phyloP scores from a whole-genome alignment of 92 coral and sea anemone species.

The Porites divaricata region DNA sequence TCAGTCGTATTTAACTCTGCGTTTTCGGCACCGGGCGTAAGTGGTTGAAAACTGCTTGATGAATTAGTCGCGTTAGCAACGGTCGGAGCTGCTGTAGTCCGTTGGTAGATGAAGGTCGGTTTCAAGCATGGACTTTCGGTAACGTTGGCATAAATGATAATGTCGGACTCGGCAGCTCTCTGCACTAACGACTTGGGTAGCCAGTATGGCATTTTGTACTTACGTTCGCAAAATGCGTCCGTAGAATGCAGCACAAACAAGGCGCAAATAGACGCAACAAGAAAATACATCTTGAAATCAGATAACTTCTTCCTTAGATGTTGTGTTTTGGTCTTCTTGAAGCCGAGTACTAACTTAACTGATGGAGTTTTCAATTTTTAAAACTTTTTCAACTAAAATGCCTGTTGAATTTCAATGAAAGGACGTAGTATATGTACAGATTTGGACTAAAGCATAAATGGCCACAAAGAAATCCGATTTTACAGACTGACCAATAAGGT shows the following conservation, averaged over 20 bases:
- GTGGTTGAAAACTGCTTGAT: slow-evolving; percentile 23
- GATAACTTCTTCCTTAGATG: too few relatives aligned
- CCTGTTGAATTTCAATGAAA: neutral
- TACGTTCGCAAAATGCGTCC: slow-evolving; percentile 72
- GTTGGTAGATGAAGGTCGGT: slow-evolving; percentile 38
- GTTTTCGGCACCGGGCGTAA: slow-evolving; percentile 24
- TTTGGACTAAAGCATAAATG: neutral
- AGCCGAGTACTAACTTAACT: too few relatives aligned
- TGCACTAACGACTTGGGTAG: slow-evolving; percentile 45
- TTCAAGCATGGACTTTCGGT: slow-evolving; percentile 78
- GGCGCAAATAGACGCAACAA: neutral
- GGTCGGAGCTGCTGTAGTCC: neutral
- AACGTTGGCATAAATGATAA: slow-evolving; percentile 75
- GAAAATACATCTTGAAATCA: slow-evolving; percentile 10
- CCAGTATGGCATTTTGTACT: slow-evolving; percentile 65
- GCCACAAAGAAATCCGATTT: neutral
- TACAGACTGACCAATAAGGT: slow-evolving; percentile 15
- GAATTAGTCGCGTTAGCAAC: slow-evolving; percentile 52
- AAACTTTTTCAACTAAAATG: neutral
- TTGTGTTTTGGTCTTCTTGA: neutral
- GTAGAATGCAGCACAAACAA: slow-evolving; percentile 11
- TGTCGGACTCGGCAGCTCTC: slow-evolving; percentile 81
- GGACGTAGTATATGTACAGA: neutral
- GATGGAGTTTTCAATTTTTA: neutral
- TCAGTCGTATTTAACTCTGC: slow-evolving; percentile 39